These are phyloP conservation scores for Mythimna vitellina DNA, from an alignment of 2,888 invertebrate species.

Conservation along the genomic window DNA sequence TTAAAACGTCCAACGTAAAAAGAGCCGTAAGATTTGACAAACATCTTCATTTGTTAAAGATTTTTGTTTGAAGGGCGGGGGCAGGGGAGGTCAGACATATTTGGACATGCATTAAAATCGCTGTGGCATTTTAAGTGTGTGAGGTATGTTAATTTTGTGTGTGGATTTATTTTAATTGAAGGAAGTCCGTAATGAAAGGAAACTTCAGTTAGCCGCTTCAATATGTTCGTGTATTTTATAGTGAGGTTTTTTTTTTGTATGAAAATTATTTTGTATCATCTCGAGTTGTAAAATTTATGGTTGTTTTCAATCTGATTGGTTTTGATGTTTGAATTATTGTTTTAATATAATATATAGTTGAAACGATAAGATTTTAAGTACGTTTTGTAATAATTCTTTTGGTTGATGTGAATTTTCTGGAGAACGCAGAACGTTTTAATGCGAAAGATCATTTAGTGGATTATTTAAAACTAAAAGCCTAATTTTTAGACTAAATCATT, in stretches of 20 bases:
- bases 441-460: too few relatives aligned
- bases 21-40: slow-evolving; percentile 58
- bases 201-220: slow-evolving; percentile 60
- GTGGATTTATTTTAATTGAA: slow-evolving; percentile 83
- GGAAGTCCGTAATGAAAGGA: slow-evolving; percentile 75
- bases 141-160: slow-evolving; percentile 82
- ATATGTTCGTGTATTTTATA: slow-evolving; percentile 68
- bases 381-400: slow-evolving; percentile 46
- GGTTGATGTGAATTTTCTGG: not conserved
- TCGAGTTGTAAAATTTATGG: slow-evolving; percentile 34
- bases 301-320: slow-evolving; percentile 27
- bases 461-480: too few relatives aligned
- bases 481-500: not conserved
- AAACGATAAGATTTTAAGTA: slow-evolving; percentile 40
- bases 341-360: slow-evolving; percentile 15
- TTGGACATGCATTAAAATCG: slow-evolving; percentile 65
- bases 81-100: slow-evolving; percentile 63
- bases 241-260: slow-evolving; percentile 43
- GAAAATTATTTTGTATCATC: slow-evolving; percentile 40
- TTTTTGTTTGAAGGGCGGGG: slow-evolving; percentile 19
- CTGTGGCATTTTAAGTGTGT: slow-evolving; percentile 78
- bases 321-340: slow-evolving; percentile 37
- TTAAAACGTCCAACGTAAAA: slow-evolving; percentile 74
- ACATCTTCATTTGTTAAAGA: slow-evolving; percentile 47
- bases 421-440: not conserved